Evolutionary conservation across 1,140 invertebrate genomes (phyloP), one percentile per base, ranked within the genome.

Genomic region (Holotrichia oblita): DNA sequence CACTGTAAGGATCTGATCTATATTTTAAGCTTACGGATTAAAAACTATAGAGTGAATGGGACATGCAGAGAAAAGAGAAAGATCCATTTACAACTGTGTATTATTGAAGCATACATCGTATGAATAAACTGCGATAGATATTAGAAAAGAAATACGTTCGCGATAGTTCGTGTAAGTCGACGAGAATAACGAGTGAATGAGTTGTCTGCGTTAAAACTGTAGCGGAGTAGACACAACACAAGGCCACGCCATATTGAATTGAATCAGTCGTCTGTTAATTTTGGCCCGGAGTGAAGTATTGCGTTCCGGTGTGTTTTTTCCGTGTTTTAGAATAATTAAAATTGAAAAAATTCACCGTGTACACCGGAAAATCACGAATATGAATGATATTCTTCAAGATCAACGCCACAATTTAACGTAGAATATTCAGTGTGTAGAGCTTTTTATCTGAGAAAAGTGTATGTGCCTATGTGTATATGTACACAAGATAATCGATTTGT

Each of bases 181-280:
- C 79, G 78, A 81, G 79, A 80, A 79, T 73, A 44, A 44, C 55
- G 34, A 73, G 73, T 77, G 79, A 76, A 61, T 77, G 76, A 61
- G 74, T 73, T 81, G 82, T 83, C 82, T 74, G 69, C 61, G 78
- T 81, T 82, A 77, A 78, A 64, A 78, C 61, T 82, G 73, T 80
- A 75, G 79, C 79, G 79, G 79, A 81, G 79, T 83, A 85, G 85
- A 85, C 83, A 83, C 82, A 86, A 85, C 85, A 84, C 83, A 86
- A 84, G 86, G 82, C 83, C 85, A 84, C 85, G 85, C 86, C 85
- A 86, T 87, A 84, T 86, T 85, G 85, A 85, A 87, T 86, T 84
- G 84, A 87, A 86, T 85, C 85, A 86, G 84, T 86, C 83, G 83
- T 86, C 84, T 85, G 84, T 86, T 85, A 84, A 84, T 85, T 85